Base-by-base conservation (phyloP, 64 coral and sea anemone species). In the Platygyra sinensis region DNA sequence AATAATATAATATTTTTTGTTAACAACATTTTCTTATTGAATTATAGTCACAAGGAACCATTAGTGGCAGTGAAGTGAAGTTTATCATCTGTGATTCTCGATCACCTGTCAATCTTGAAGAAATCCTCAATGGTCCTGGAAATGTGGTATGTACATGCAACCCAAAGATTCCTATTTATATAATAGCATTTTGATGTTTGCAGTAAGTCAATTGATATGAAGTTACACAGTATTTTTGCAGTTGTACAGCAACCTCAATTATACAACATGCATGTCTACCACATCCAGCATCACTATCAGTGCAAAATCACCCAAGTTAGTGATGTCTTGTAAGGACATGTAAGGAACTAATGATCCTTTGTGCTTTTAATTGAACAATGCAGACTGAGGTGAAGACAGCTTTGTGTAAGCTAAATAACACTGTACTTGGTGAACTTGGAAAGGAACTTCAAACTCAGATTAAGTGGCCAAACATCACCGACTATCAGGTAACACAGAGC, bases 301-400 rank as follows among this genome's bases (percentile, higher is more conserved):
- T 46, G 5, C 42, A 46, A 46, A 3, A 6, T 46, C 42, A 46
- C 42, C 42, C 42, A 46, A n/a, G n/a, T n/a, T n/a, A n/a, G n/a
- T n/a, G n/a, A n/a, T n/a, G n/a, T n/a, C n/a, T n/a, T n/a, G n/a
- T n/a, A n/a, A n/a, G n/a, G n/a, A n/a, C 52, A 55, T 55, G 52
- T 55, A 55, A 55, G 13, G 38, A 49, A n/a, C 24, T 78, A 52
- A 50, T 78, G 4, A 12, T 11, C 19, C 3, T 7, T 13, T 46
- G 39, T 62, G 1, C 52, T 36, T 19, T 22, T 19, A 11, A 10
- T 69, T 69, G 65, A 69, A 69, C 65, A 69, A 77, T 65, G 11
- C 57, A 92, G 90, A 77, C 65, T 46, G 81, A 86, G n/a, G 76
- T 92, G 6, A 78, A 80, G 54, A 78, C 54, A 25, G 90, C 90